Base-by-base conservation (phyloP, 2,888 invertebrate species). In the Drosophila kuntzei region DNA sequence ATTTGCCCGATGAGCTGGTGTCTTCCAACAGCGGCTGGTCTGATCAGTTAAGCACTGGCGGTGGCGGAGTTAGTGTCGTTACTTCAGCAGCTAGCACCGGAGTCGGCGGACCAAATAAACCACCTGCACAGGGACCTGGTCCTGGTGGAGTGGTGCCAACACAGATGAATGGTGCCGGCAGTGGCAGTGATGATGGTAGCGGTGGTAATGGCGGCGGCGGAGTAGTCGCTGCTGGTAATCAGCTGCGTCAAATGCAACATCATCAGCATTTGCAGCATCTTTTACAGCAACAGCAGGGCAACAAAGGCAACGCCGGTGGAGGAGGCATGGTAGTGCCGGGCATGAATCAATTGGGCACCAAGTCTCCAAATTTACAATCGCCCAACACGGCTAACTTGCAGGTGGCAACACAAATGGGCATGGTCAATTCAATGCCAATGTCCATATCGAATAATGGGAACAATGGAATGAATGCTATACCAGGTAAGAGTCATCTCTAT, bases 1-100 rank as follows among this genome's bases (percentile, higher is more conserved):
- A 97, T 93, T 95, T 98, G 87, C 98, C 98, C 46, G 97, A 98
- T 93, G 98, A 98, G 93, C 94, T 98, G 80, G 96, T 97, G 93
- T 94, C 95, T 58, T 95, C 95, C 63, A 94, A 95, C 79, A 95
- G 95, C 83, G 90, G 89, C 71, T 97, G 97, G 96, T 95, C 95
- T 34, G 96, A 96, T 90, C 94, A 94, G 81, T 92, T 71, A 12
- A 82, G 74, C 53, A 85, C 89, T 12, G 94, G 94, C 72, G 93
- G 94, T 63, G 94, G 89, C 37, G 94, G 94, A 71, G 96, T 96
- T 83, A 57, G 50, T 25, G 71, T 76, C 47, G 81, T 80, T 0
- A 72, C 77, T 22, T 65, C 89, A 58, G 60, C 87, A 9, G 49
- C 76, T 6, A 63, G 70, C 20, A 51, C 95, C 79, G 79, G 73